These are phyloP conservation scores for Eidolon dupreanum DNA, from an alignment of 2,797 vertebrate species.

Conservation along the genomic window DNA sequence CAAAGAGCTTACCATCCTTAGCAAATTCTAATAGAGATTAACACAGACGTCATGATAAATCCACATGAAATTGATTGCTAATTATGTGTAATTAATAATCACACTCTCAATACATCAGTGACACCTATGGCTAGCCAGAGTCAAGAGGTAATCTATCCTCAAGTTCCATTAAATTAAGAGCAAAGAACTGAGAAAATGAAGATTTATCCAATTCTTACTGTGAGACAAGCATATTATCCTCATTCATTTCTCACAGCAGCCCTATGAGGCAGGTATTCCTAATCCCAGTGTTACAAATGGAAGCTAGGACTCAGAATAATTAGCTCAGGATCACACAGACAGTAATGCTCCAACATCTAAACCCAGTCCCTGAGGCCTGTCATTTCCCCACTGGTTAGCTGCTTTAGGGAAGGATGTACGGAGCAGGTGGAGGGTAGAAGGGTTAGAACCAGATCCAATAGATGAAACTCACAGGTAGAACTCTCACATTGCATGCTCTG, in stretches of 20 bases:
- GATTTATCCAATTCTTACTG: background rate
- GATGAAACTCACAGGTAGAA: background rate
- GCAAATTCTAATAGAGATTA: conserved; percentile 34
- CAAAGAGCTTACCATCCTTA: background rate
- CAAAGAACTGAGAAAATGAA: conserved; percentile 4
- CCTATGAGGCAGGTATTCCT: background rate
- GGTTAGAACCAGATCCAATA: background rate
- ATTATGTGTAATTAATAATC: conserved; percentile 39
- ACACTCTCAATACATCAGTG: background rate
- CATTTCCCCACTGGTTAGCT: background rate
- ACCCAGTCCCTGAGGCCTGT: background rate
- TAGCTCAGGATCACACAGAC: background rate
- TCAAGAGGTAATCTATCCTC: conserved; percentile 9
- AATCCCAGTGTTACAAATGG: background rate
- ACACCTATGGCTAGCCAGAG: background rate
- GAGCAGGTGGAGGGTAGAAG: background rate
- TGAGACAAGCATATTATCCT: background rate
- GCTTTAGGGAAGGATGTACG: background rate
- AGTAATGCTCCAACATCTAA: background rate
- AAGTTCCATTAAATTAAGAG: background rate
- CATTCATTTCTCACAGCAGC: background rate
- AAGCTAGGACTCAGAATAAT: background rate
- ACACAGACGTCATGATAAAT: background rate
- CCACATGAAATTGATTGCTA: conserved; percentile 10
- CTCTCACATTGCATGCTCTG: background rate